Conservation (phyloP, 2,113 vertebrate species). For the Malurus alboscapulatus region DNA sequence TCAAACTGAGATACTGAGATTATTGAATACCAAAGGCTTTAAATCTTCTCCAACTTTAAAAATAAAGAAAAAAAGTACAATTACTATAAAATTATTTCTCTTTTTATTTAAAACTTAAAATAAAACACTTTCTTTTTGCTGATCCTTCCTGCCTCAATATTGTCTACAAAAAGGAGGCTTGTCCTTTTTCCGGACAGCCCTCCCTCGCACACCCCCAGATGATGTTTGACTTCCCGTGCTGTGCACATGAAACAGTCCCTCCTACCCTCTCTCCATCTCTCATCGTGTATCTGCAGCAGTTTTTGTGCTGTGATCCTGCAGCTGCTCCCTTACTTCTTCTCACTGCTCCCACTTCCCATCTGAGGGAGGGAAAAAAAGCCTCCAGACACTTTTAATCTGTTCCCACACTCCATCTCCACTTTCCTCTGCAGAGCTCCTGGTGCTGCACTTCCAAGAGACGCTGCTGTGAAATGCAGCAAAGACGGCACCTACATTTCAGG, state of each 20-base stretch:
- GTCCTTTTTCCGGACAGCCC: neutral
- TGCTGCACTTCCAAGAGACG: neutral
- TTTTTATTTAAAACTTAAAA: neutral
- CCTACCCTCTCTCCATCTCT: slow-evolving; percentile 11
- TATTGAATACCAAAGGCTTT: neutral
- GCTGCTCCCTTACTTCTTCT: slow-evolving; percentile 53
- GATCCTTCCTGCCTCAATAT: neutral
- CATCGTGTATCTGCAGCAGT: slow-evolving; percentile 27
- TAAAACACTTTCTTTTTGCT: neutral
- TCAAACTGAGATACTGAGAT: neutral
- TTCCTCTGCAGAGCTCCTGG: neutral
- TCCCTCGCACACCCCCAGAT: neutral
- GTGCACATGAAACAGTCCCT: neutral
- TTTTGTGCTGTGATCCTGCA: slow-evolving; percentile 39
- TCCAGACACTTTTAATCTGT: slow-evolving; percentile 43
- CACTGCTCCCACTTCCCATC: slow-evolving; percentile 64
- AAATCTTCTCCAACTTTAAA: neutral
- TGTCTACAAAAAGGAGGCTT: neutral
- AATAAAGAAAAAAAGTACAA: neutral
- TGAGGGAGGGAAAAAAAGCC: slow-evolving; percentile 19
- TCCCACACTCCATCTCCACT: slow-evolving; percentile 27
- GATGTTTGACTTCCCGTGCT: neutral
- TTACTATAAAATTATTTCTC: neutral
- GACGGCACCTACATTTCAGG: neutral
- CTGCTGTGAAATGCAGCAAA: neutral